Evolutionary conservation across 1,140 invertebrate species (phyloP), one percentile per base, ranked within the genome.

Genomic region (Papilio aristodemus): DNA sequence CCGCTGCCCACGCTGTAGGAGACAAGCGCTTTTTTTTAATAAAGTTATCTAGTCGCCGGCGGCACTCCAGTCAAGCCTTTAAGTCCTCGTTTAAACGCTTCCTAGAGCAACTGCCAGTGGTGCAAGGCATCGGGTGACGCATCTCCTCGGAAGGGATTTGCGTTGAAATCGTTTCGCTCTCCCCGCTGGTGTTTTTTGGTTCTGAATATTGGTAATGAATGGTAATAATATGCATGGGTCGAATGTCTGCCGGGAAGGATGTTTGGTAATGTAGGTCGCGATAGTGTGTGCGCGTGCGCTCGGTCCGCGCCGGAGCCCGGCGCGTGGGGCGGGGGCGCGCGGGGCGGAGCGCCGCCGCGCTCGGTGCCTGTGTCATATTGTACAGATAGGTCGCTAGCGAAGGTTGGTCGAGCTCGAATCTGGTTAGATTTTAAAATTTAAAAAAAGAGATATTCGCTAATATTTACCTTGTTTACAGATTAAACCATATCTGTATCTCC

Each of bases 31-130:
- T 64, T 43, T 41, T 43, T n/a, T 64, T 54, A n/a, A 43, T 64
- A 41, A 81, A 77, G 77, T 79, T 84, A 83, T 88, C 86, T 86
- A 86, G 85, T 86, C 86, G 86, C 86, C 78, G 81, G 75, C 81
- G 80, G 76, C 78, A 83, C 63, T 83, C 83, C 81, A 84, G 81
- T 84, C 85, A 80, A 80, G 80, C 78, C 83, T 83, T 78, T 74
- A 72, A 72, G 63, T 74, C 69, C 77, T 79, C 74, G 72, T 74
- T 79, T 80, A n/a, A 73, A 83, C 78, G 77, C 81, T 84, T 79
- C 72, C 69, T 83, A 78, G 80, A 75, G 76, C 79, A 75, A 75
- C 75, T 80, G 75, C 79, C 79, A 82, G 77, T 78, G 74, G 76
- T 75, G n/a, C n/a, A n/a, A 74, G 74, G 70, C 72, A 76, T 80